Conservation (phyloP, 2,797 vertebrate species). For the Lacerta agilis region DNA sequence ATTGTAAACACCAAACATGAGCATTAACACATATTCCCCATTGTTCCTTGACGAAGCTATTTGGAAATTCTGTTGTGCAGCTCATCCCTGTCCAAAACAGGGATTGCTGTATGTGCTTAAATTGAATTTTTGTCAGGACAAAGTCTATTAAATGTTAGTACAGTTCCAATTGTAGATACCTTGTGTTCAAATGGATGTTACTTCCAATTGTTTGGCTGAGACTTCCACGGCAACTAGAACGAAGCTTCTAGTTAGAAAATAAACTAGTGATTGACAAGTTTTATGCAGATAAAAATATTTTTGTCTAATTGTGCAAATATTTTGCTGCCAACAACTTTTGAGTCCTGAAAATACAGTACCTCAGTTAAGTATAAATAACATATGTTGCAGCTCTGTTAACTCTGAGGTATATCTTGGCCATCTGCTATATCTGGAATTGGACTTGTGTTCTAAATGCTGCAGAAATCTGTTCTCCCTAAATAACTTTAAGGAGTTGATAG, state of each 20-base stretch:
- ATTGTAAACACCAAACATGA: too few relatives aligned
- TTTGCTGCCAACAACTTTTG: background rate
- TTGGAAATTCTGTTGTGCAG: too few relatives aligned
- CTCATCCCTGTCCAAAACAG: too few relatives aligned
- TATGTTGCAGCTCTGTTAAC: background rate
- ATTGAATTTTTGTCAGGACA: background rate
- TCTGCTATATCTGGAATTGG: slow-evolving; percentile 57
- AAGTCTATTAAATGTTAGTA: background rate
- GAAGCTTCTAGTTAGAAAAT: background rate
- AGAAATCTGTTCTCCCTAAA: background rate
- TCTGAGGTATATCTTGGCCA: slow-evolving; percentile 21
- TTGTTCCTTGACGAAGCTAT: too few relatives aligned
- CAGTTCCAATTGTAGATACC: background rate
- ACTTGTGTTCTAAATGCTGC: background rate
- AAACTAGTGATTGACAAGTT: background rate
- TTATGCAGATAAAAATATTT: background rate
- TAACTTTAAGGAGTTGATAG: background rate
- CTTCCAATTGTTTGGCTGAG: background rate
- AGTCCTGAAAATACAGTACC: slow-evolving; percentile 23
- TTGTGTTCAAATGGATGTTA: background rate
- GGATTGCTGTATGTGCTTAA: too few relatives aligned
- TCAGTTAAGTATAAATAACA: slow-evolving; percentile 70
- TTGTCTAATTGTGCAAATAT: background rate
- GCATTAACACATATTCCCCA: too few relatives aligned
- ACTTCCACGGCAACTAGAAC: background rate